These are phyloP conservation scores for Halictus quadricinctus DNA, from an alignment of 2,888 invertebrate genomes.

Conservation along the genomic window DNA sequence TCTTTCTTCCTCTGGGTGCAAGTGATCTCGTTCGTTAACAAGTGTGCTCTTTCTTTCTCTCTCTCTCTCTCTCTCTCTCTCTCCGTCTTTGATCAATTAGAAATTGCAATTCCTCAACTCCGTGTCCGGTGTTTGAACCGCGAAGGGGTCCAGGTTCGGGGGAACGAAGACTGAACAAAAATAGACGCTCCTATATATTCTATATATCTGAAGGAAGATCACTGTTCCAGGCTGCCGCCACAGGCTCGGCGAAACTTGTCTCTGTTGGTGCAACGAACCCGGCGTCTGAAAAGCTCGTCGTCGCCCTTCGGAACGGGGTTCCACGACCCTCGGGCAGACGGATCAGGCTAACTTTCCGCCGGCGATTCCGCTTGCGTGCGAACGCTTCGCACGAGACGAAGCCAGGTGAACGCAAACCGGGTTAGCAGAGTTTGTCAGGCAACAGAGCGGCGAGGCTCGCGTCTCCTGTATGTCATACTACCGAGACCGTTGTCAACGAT, in stretches of 20 bases:
- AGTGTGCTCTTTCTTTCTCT: slow-evolving; percentile 52
- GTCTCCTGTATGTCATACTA: background rate
- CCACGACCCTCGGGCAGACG: slow-evolving; percentile 53
- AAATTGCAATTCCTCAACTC: slow-evolving; percentile 22
- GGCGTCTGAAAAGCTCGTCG: slow-evolving; percentile 51
- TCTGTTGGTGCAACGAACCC: slow-evolving; percentile 50
- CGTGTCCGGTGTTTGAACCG: background rate
- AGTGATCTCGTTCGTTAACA: slow-evolving; percentile 64
- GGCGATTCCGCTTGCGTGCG: slow-evolving; percentile 39
- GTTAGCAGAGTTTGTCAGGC: slow-evolving; percentile 28
- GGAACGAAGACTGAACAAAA: slow-evolving; percentile 58
- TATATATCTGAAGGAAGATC: slow-evolving; percentile 62
- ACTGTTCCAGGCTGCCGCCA: slow-evolving; percentile 65
- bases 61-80: background rate
- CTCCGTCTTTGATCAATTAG: slow-evolving; percentile 8
- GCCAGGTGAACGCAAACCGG: slow-evolving; percentile 40
- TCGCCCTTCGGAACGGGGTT: slow-evolving; percentile 54
- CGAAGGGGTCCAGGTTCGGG: slow-evolving; percentile 4
- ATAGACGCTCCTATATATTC: slow-evolving; percentile 54
- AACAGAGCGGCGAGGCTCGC: background rate
- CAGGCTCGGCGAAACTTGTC: slow-evolving; percentile 67
- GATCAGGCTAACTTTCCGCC: slow-evolving; percentile 31
- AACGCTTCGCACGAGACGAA: slow-evolving; percentile 27
- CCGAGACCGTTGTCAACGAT: background rate
- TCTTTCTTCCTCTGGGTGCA: slow-evolving; percentile 53